Base-by-base conservation (phyloP, 1,140 invertebrate species). In the Heliconius melpomene region DNA sequence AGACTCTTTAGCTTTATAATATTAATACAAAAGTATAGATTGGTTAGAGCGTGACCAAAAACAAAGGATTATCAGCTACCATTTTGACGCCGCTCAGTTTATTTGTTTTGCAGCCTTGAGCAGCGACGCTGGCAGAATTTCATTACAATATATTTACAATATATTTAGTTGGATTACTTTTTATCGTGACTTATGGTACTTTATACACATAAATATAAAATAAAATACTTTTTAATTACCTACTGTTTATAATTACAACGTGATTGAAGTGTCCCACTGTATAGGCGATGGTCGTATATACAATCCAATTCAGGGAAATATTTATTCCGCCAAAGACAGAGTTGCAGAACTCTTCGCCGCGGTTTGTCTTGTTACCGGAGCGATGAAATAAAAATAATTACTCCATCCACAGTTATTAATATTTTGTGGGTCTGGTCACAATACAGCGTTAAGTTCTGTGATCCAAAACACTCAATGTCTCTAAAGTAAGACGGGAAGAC, bases 41-140 rank as follows among this genome's bases (percentile, higher is more conserved):
- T 57, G n/a, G 60, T 66, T 66, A 11, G 23, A 66, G 26, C 26
- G 71, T 40, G 71, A 36, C 71, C 71, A 46, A 71, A 78, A 72
- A 78, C 77, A 78, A 73, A 71, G 77, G 77, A 78, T 78, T 57
- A 78, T 23, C 26, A 66, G 40, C n/a, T 46, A 50, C 29, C 70
- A 50, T 57, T 32, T 26, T n/a, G 40, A 78, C 72, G 70, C 70
- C 77, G 16, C 50, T 73, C 71, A 57, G 46, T 78, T 78, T 78
- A 78, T 78, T 72, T 78, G 77, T 78, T 78, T 78, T 78, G 73
- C 77, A 78, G 77, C 77, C 77, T 78, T 78, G 77, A 78, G 8
- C 29, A 20, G n/a, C 40, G 71, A 73, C 77, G 77, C 29, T 70
- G 46, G 32, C 50, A 40, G 77, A 78, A 78, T 78, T 78, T 72